Base-by-base conservation (phyloP, 2,888 invertebrate genomes). In the Conchocele bisecta region DNA sequence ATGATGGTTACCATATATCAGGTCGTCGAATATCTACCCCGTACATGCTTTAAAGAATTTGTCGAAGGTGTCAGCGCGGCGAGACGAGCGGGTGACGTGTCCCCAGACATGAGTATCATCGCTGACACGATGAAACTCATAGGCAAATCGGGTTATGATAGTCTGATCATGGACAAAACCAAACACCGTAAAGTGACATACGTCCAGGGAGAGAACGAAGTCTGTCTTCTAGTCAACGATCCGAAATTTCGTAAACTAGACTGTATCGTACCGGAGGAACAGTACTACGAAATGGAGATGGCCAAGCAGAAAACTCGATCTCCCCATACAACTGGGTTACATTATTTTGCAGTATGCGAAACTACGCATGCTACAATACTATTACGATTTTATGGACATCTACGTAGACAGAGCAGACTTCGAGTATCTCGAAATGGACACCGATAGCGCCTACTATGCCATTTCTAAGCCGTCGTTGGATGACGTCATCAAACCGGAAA, bases 301-400 rank as follows among this genome's bases (percentile, higher is more conserved):
- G n/a, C n/a, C n/a, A n/a, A n/a, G n/a, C n/a, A n/a, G n/a, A n/a
- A n/a, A n/a, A n/a, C n/a, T n/a, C n/a, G n/a, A 61, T 24, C 15
- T 72, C 7, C 69, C 77, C 4, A 37, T 53, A 0, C 69, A 77
- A 22, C 28, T 66, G 5, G 66, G 64, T n/a, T 69, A 61, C 53
- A 61, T 70, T 31, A 61, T 77, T 0, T 59, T 67, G 33, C 66
- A 71, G 37, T 60, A 67, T 17, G 77, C 77, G 3, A 77, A 71
- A 39, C 60, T 67, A 39, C 41, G 60, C 11, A 59, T 59, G 50
- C 51, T 66, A 9, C 37, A 56, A 50, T 65, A 57, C 22, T 20
- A 65, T 26, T 65, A 46, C 20, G 65, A 65, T 33, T 57, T 1
- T 5, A 22, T 65, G 17, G 57, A 65, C 20, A 37, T 29, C 20